Conservation (phyloP, 2,797 vertebrate species). For the Lepilemur ruficaudatus region DNA sequence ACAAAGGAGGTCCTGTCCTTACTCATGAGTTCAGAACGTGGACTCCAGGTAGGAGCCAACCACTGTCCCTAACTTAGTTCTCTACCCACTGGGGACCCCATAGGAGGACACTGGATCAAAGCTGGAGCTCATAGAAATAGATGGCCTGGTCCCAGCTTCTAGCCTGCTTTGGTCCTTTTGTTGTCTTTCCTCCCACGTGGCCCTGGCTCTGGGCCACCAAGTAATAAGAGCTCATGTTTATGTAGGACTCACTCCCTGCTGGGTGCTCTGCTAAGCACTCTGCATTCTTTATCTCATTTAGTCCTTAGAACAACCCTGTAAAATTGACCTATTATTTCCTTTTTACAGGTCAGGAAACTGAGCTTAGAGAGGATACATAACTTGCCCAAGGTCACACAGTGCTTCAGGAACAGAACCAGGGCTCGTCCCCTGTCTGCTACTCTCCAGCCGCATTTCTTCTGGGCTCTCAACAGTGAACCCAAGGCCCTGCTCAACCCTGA, state of each 20-base stretch:
- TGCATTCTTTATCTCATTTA: neutral
- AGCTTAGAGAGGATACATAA: fast-evolving
- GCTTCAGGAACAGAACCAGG: neutral
- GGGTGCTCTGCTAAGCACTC: neutral
- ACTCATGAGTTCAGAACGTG: neutral
- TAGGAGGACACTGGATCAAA: neutral
- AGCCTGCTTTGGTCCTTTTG: neutral
- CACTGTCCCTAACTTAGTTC: neutral
- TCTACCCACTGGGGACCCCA: fast-evolving
- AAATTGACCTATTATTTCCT: neutral
- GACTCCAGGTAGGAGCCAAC: neutral
- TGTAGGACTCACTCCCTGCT: neutral
- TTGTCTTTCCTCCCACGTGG: neutral
- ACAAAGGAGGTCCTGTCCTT: neutral
- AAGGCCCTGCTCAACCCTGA: no score
- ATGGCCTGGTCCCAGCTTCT: neutral
- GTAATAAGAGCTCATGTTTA: neutral
- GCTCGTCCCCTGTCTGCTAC: fast-evolving
- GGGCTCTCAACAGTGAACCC: neutral
- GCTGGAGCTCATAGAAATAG: neutral
- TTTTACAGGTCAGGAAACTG: neutral
- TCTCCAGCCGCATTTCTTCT: neutral
- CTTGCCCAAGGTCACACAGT: neutral
- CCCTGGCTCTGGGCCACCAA: neutral
- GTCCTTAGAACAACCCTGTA: neutral